Conservation (phyloP, 2,113 vertebrate species). For the Holacanthus passer region DNA sequence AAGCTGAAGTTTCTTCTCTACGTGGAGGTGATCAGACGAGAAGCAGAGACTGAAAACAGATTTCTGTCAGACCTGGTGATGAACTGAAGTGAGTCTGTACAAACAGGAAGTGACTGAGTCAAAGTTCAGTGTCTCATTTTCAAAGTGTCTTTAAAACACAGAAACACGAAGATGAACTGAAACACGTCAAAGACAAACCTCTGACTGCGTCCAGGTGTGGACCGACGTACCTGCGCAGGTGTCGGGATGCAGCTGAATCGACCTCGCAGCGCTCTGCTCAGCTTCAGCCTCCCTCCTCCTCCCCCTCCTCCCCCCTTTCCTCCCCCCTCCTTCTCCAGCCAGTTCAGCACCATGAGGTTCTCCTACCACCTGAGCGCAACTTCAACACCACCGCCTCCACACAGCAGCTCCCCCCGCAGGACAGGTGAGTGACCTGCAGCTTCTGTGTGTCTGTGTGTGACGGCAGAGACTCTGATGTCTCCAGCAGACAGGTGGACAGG, state of each 20-base stretch:
- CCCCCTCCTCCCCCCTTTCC: conserved; percentile 32
- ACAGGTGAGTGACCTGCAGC: conserved; percentile 72
- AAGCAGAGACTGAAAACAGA: too few species aligned
- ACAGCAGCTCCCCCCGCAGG: conserved; percentile 60
- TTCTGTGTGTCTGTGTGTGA: not conserved
- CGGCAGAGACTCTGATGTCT: too few species aligned
- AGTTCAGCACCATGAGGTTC: conserved; percentile 83
- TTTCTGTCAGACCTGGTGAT: not conserved
- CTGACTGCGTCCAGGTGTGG: conserved; percentile 1
- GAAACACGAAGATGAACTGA: conserved; percentile 10
- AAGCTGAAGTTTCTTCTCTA: not conserved
- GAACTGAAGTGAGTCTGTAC: not conserved
- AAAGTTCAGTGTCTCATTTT: not conserved
- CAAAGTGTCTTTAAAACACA: not conserved
- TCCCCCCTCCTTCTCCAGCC: conserved; percentile 77
- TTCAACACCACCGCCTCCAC: conserved; percentile 28
- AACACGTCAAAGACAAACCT: not conserved
- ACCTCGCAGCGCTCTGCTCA: conserved; percentile 69
- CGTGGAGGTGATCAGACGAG: too few species aligned
- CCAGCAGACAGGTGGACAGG: too few species aligned
- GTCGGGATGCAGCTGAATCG: conserved; percentile 80
- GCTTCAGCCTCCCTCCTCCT: conserved; percentile 47
- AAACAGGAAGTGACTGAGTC: conserved; percentile 2
- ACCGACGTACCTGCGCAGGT: conserved; percentile 13
- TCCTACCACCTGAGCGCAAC: conserved; percentile 80